These are phyloP conservation scores for Eupithecia dodoneata DNA, from an alignment of 2,888 invertebrate genomes.

Conservation along the genomic window DNA sequence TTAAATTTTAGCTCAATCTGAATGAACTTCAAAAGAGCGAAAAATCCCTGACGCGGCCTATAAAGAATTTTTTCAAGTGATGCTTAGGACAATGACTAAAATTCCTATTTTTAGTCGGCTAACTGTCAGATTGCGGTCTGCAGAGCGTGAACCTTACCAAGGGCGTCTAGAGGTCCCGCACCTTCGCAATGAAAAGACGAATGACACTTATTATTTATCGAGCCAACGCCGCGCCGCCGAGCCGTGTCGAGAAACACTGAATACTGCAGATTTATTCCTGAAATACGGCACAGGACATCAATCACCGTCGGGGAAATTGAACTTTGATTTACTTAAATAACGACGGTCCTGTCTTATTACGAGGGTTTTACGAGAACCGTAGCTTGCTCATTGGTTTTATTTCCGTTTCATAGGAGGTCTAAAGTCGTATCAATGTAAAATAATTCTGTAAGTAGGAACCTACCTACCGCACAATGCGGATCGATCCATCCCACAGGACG, in stretches of 20 bases:
- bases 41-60: background rate
- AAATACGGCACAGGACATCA: constrained; percentile 52
- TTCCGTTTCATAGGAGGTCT: constrained; percentile 2
- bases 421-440: background rate
- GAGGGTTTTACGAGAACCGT: constrained; percentile 18
- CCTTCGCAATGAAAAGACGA: constrained; percentile 59
- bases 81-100: background rate
- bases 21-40: background rate
- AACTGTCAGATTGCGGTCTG: constrained; percentile 11
- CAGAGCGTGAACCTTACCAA: constrained; percentile 42
- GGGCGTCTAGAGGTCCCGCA: constrained; percentile 71
- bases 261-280: constrained; percentile 57
- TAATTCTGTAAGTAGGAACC: background rate
- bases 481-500: background rate
- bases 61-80: background rate
- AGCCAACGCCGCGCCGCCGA: constrained; percentile 45
- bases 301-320: constrained; percentile 49
- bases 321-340: constrained; percentile 39
- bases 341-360: constrained; percentile 17
- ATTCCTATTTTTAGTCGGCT: constrained; percentile 3
- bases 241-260: constrained; percentile 51
- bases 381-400: constrained; percentile 2
- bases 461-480: background rate
- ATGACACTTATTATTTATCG: constrained; percentile 70
- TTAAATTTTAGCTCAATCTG: background rate